Base-by-base conservation (phyloP, 30 jellyfish, hydroid and myxozoan genomes). In the Chironex yamaguchii region DNA sequence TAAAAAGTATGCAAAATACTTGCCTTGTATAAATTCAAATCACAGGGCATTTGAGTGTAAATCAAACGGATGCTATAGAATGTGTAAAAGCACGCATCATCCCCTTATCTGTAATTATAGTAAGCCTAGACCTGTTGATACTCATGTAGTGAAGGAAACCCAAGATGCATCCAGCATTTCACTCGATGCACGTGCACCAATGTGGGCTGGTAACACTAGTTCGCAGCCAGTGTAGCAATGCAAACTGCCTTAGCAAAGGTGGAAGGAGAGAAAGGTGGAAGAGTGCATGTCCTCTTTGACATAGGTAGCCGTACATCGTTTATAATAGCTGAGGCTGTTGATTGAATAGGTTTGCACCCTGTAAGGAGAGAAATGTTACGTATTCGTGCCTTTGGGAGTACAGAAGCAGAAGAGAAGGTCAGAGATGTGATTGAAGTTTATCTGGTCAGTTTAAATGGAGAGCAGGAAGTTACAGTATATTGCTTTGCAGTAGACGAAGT, bases 211-310 rank as follows among this genome's bases (percentile, higher is more conserved):
- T n/a, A n/a, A n/a, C n/a, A n/a, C n/a, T n/a, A n/a, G n/a, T n/a
- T n/a, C n/a, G n/a, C n/a, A n/a, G n/a, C n/a, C n/a, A 52, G 65
- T 4, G 89, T 76, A 77, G 89, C 89, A 76, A 34, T 76, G 24
- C 76, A 76, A 34, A 76, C 89, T 28, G 89, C 89, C 35, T 24
- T 76, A 34, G 80, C 89, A 54, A 76, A 76, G 2, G 89, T 76
- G 89, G 21, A 76, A 28, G 89, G 20, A 0, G 51, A 42, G 24
- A 29, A 76, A 28, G 89, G 68, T 21, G 0, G 73, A 4, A 79
- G 58, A 42, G 17, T 6, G 58, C 9, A 42, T 6, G 58, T 42
- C 13, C 17, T 42, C 9, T 42, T 42, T 42, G 58, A 42, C 17
- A 17, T 17, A 42, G 58, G 58, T 17, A 42, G 58, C 17, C 58